Conservation (phyloP, 2,113 vertebrate species). For the Dendrocopos noguchii region DNA sequence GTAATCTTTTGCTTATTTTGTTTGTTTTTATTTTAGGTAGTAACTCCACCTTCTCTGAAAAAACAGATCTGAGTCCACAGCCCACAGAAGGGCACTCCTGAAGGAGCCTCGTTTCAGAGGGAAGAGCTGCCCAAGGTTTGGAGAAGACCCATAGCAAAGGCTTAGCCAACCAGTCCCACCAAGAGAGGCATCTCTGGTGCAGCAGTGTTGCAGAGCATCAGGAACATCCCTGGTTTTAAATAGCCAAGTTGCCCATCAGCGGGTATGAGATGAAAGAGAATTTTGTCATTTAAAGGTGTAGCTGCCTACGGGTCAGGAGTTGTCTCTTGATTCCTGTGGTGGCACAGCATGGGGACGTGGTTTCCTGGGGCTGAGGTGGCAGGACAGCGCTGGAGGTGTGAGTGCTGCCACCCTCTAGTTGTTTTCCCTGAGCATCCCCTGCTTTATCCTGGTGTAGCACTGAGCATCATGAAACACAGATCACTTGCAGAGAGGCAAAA, state of each 20-base stretch:
- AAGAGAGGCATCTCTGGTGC: accelerated
- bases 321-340: background rate
- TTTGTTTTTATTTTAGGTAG: background rate
- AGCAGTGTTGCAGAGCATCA: background rate
- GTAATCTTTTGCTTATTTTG: background rate
- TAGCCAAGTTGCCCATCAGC: accelerated
- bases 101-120: background rate
- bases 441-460: background rate
- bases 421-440: background rate
- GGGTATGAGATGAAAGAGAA: background rate
- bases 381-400: background rate
- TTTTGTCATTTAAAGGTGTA: background rate
- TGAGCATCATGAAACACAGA: background rate
- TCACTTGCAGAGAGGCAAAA: background rate
- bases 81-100: accelerated
- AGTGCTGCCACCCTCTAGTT: background rate
- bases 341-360: accelerated
- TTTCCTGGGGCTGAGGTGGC: background rate
- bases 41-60: background rate
- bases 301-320: background rate
- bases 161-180: background rate
- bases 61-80: background rate
- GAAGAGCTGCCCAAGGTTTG: background rate
- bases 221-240: background rate
- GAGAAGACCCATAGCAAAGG: background rate